These are phyloP conservation scores for Hypotaenidia philippensis DNA, from an alignment of 2,797 vertebrate genomes.

Conservation along the genomic window DNA sequence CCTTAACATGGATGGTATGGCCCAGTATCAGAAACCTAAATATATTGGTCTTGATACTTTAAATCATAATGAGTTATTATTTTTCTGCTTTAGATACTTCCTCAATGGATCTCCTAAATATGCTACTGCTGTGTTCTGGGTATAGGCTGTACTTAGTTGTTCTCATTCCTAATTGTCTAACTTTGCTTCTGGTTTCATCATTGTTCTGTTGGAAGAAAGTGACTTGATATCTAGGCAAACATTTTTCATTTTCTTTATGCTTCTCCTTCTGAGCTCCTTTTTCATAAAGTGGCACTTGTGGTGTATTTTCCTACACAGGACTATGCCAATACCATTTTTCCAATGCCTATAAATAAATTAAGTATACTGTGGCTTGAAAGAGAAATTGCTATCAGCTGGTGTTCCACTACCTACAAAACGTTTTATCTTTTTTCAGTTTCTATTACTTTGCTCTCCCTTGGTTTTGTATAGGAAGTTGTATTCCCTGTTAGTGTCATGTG, in stretches of 20 bases:
- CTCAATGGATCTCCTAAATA: not conserved
- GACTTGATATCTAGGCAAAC: slow-evolving; percentile 10
- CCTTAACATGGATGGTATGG: not conserved
- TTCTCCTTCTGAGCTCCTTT: not conserved
- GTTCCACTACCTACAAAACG: slow-evolving; percentile 15
- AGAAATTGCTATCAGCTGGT: slow-evolving; percentile 44
- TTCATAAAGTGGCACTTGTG: not conserved
- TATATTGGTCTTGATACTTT: not conserved
- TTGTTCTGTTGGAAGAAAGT: not conserved
- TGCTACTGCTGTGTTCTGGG: not conserved
- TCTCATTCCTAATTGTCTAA: not conserved
- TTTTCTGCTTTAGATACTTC: not conserved
- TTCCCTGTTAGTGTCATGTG: not conserved
- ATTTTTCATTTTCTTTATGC: not conserved
- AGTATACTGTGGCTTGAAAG: slow-evolving; percentile 15
- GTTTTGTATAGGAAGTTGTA: slow-evolving; percentile 16
- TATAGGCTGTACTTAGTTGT: not conserved
- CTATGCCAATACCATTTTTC: slow-evolving; percentile 36
- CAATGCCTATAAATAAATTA: slow-evolving; percentile 57
- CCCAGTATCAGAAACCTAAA: not conserved
- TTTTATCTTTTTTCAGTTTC: slow-evolving; percentile 41
- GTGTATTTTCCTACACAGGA: not conserved
- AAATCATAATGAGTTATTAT: not conserved
- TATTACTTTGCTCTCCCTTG: slow-evolving; percentile 22
- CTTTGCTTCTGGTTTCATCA: not conserved